Evolutionary conservation across 2,888 invertebrate species (phyloP), one percentile per base, ranked within the genome.

Genomic region (Heliconius ismenius): DNA sequence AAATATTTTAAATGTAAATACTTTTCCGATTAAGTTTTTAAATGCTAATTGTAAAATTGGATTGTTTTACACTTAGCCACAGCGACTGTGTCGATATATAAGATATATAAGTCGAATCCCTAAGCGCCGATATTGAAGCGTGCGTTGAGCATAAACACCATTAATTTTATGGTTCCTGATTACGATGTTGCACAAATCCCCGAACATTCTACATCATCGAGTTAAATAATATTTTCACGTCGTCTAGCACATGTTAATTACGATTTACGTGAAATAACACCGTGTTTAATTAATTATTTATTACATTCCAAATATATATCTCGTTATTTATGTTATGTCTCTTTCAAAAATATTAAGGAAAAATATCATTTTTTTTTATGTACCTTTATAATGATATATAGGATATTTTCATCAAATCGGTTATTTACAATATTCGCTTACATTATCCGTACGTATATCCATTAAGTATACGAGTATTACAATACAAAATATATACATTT

Each of bases 151-250:
- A 64, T 65, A 65, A 65, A 65, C 11, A 13, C 13, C 10, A 28
- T 68, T 28, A 26, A 68, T 28, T 49, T 49, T 49, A 68, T 21
- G 49, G 21, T 68, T 28, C 4, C 18, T 28, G 26, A 49, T 68
- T 49, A 49, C 21, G 68, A 49, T 68, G 39, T 36, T 39, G 49
- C 43, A 68, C 18, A 26, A 49, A 49, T 49, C 49, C 10, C 49
- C 49, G 15, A 43, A 43, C 68, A 10, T 68, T 26, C 43, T 18
- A 43, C 24, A 21, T 49, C 65, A 39, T 21, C 11, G 28, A 49
- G 49, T 49, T 69, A 69, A 69, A 49, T 69, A 28, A 28, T 49
- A 49, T 49, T 69, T 49, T 69, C 49, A 28, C 43, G 24, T 54
- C n/a, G 65, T 65, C 36, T 39, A 21, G 26, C 49, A 54, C 28